Conservation (phyloP, 1,140 invertebrate species). For the Platorchestia sp. region DNA sequence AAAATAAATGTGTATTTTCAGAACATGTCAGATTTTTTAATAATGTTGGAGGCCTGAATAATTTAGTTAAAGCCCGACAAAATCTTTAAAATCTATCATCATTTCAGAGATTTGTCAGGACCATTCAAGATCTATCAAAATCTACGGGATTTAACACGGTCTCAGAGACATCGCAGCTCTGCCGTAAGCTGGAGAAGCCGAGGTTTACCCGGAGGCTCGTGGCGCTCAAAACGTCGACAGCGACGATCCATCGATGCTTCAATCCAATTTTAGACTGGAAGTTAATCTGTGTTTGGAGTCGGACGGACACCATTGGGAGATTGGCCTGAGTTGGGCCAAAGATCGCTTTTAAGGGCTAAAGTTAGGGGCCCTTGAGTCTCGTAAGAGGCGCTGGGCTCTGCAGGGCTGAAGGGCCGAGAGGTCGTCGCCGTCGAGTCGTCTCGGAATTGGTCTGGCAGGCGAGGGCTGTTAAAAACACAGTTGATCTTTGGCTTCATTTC, state of each 20-base stretch:
- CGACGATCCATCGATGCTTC: slow-evolving; percentile 40
- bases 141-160: not conserved
- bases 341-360: slow-evolving; percentile 42
- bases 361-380: slow-evolving; percentile 13
- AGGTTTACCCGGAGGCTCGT: slow-evolving; percentile 2
- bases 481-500: not conserved
- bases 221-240: not conserved
- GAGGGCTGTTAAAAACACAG: not conserved
- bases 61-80: not conserved
- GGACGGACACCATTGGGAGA: slow-evolving; percentile 38
- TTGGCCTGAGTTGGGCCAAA: slow-evolving; percentile 38
- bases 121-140: not conserved
- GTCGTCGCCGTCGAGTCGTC: not conserved
- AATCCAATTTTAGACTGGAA: slow-evolving; percentile 39
- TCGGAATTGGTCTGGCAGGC: not conserved
- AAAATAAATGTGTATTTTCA: no score
- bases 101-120: not conserved
- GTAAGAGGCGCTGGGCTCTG: slow-evolving; percentile 15
- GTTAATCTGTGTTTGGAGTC: slow-evolving; percentile 54
- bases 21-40: no score
- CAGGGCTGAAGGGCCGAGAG: not conserved
- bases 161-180: not conserved
- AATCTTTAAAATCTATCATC: not conserved
- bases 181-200: not conserved
- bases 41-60: no score